phyloP scores from a whole-genome alignment of 92 coral and sea anemone species.

The Zoanthus solanderi region DNA sequence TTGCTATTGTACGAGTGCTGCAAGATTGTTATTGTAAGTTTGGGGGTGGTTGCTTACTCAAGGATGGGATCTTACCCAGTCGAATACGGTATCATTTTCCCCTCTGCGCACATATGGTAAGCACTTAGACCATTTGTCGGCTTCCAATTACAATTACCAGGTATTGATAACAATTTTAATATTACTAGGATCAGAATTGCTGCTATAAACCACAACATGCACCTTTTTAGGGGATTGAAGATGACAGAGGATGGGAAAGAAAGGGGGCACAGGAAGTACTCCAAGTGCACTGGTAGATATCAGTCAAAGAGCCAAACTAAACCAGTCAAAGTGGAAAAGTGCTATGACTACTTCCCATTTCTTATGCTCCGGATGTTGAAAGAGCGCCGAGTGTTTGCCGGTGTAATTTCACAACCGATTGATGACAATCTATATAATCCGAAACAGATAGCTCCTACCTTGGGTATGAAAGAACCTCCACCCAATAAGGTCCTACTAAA shows the following conservation, averaged over 20 bases:
- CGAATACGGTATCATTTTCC: neutral
- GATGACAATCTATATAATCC: conserved; percentile 48
- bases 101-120: neutral
- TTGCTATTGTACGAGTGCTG: neutral
- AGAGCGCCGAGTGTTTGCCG: conserved; percentile 31
- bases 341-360: conserved; percentile 51
- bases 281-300: conserved; percentile 25
- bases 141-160: neutral
- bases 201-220: conserved; percentile 67
- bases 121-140: neutral
- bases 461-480: conserved; percentile 47
- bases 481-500: conserved; percentile 47
- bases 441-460: conserved; percentile 55
- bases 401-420: conserved; percentile 19
- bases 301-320: conserved; percentile 21
- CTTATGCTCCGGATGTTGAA: conserved; percentile 45
- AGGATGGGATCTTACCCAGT: neutral
- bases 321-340: conserved; percentile 45
- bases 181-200: conserved; percentile 27
- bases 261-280: conserved; percentile 49
- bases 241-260: conserved; percentile 33
- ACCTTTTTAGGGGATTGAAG: conserved; percentile 27
- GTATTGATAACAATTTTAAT: neutral
- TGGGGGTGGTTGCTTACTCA: neutral
- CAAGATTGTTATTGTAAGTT: neutral